These are phyloP conservation scores for Leptobrachium ailaonicum DNA, from an alignment of 2,113 vertebrate genomes.

Conservation along the genomic window DNA sequence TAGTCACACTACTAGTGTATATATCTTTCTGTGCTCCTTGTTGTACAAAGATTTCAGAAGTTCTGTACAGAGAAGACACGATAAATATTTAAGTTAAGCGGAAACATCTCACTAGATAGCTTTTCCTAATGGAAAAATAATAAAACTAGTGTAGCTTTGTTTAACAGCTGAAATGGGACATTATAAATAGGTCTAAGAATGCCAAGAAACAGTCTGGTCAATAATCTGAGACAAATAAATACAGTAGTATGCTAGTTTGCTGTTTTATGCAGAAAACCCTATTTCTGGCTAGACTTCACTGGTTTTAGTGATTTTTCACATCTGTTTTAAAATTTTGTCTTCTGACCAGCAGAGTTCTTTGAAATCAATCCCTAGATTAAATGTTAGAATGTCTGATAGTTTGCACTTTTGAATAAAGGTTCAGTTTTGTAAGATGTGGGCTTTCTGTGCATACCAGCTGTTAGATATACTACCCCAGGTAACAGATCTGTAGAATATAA, in stretches of 20 bases:
- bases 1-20: too few relatives aligned
- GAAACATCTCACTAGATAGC: not conserved
- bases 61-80: not conserved
- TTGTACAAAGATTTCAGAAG: not conserved
- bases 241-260: conserved; percentile 31
- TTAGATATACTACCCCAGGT: conserved; percentile 32
- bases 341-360: conserved; percentile 20
- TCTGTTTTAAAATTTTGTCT: conserved; percentile 43
- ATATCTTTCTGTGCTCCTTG: not conserved
- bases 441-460: conserved; percentile 13
- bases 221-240: conserved; percentile 40
- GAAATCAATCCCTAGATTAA: conserved; percentile 39
- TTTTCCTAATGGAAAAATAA: not conserved
- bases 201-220: conserved; percentile 41
- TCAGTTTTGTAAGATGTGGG: conserved; percentile 28
- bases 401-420: conserved; percentile 4
- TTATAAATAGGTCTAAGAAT: not conserved
- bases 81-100: not conserved
- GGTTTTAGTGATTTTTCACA: conserved; percentile 36
- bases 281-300: conserved; percentile 45
- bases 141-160: conserved; percentile 1
- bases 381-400: conserved; percentile 30
- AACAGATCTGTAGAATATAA: not conserved
- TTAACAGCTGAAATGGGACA: not conserved
- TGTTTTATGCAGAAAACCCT: conserved; percentile 24